Evolutionary conservation across 1,140 invertebrate genomes (phyloP), one percentile per base, ranked within the genome.

Genomic region (Lasaia peninsularis): DNA sequence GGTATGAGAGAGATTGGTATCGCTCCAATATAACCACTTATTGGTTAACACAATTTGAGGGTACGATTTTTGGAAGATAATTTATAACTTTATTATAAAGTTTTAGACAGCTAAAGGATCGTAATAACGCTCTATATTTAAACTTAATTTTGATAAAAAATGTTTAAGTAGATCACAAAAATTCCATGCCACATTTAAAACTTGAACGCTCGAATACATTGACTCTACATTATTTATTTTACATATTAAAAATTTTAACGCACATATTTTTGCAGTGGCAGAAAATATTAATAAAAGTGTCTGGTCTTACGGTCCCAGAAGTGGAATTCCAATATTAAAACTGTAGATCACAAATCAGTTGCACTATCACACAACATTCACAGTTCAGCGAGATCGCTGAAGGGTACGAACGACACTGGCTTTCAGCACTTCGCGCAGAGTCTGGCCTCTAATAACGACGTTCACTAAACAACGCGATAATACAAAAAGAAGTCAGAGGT

Each of bases 401-500:
- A 75, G 63, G 70, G 72, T 69, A 62, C 61, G 70, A 69, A 65
- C 67, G 71, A 70, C 80, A 82, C 80, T 84, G 71, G 69, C 67
- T 75, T 78, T 58, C 68, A 75, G 70, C 80, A 85, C 85, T 74
- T 69, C 58, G 77, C 78, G 69, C 75, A 70, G 75, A 77, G 74
- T 83, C 76, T 75, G 78, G 73, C 63, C 69, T 71, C 63, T 66
- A 70, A 62, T 73, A 68, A 75, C 73, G 65, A 71, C 64, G 77
- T 69, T 74, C 82, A 80, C 84, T 73, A 77, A 83, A 86, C 80
- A 80, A 75, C 78, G 73, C 82, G 82, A 88, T 87, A 81, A 81
- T 88, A 86, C 72, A 80, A 84, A 86, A 82, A 80, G 81, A 80
- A 88, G 85, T 88, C 82, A 88, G 74, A 86, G 81, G 84, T 87